Conservation (phyloP, 2,888 invertebrate species). For the Onthophagus sagittarius region DNA sequence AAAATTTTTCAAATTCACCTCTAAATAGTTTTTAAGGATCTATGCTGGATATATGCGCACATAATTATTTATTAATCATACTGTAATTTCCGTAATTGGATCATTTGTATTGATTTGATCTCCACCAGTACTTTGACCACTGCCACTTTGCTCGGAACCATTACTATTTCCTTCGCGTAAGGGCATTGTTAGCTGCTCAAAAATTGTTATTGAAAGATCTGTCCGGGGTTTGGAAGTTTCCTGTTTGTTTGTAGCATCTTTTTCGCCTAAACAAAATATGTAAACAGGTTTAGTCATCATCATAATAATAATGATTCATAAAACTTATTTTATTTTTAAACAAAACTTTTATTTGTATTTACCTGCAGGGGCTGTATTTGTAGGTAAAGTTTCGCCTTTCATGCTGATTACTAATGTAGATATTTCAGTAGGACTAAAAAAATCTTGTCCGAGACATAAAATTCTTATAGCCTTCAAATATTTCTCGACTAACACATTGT, state of each 20-base stretch:
- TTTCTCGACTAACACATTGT: slow-evolving; percentile 51
- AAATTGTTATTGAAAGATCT: slow-evolving; percentile 67
- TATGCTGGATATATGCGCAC: too few species aligned
- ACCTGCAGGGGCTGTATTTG: slow-evolving; percentile 50
- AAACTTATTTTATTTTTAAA: not conserved
- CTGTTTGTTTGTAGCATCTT: slow-evolving; percentile 44
- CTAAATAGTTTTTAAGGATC: too few species aligned
- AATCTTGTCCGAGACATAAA: slow-evolving; percentile 67
- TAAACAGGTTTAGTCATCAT: not conserved
- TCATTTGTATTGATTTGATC: slow-evolving; percentile 48
- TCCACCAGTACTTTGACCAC: slow-evolving; percentile 49
- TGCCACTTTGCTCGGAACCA: slow-evolving; percentile 41
- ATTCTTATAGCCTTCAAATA: slow-evolving; percentile 64
- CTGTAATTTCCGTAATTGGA: slow-evolving; percentile 50
- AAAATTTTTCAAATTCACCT: too few species aligned
- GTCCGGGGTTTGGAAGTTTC: slow-evolving; percentile 61
- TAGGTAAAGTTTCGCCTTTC: slow-evolving; percentile 64
- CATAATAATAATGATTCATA: not conserved
- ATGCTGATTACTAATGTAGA: slow-evolving; percentile 71
- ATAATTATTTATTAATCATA: slow-evolving; percentile 31
- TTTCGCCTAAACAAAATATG: slow-evolving; percentile 26
- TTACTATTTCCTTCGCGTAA: slow-evolving; percentile 55
- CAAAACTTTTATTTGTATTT: slow-evolving; percentile 22
- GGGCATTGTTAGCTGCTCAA: slow-evolving; percentile 70
- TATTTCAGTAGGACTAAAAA: slow-evolving; percentile 72